Base-by-base conservation (phyloP, 2,113 vertebrate genomes). In the Pomatorhinus ruficollis region DNA sequence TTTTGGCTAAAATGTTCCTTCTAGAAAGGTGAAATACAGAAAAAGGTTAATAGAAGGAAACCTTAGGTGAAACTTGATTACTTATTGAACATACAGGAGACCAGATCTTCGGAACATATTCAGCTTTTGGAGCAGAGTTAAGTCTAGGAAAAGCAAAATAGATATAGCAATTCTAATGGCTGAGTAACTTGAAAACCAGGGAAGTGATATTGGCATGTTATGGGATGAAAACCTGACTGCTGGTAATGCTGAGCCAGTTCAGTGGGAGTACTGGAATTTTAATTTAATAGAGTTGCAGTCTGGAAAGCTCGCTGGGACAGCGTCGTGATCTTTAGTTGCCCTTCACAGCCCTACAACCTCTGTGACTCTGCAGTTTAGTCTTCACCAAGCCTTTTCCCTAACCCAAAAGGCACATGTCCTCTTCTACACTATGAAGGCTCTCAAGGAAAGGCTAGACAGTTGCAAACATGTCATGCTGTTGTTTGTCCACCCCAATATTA, bases 321-420 rank as follows among this genome's bases (percentile, higher is more conserved):
- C 12, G 12, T 49, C 37, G 15, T 47, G 45, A 11, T 19, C 19
- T 77, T n/a, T 35, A 80, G 17, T 21, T 39, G 4, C 25, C 35
- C 9, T 83, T 87, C 2, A 6, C 15, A 66, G 27, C 10, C 15
- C 24, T 25, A 15, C 16, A 44, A 18, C 23, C 8, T 16, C 12
- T 12, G 17, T 19, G 14, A 9, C 16, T 60, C 6, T 27, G 9
- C 5, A 4, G 19, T 60, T 78, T 31, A 28, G 57, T 40, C 35
- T 40, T 83, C 4, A 20, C 15, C 28, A 45, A 65, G 24, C 6
- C 1, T 10, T 74, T 22, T 35, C 17, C 40, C n/a, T 31, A 59
- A 64, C 5, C 17, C 40, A 60, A 50, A 61, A 12, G 7, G 28
- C 9, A 33, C 6, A 22, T 0, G 0, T 16, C 10, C 18, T 39